These are phyloP conservation scores for Andricus quercusramuli DNA, from an alignment of 2,888 invertebrate genomes.

Conservation along the genomic window DNA sequence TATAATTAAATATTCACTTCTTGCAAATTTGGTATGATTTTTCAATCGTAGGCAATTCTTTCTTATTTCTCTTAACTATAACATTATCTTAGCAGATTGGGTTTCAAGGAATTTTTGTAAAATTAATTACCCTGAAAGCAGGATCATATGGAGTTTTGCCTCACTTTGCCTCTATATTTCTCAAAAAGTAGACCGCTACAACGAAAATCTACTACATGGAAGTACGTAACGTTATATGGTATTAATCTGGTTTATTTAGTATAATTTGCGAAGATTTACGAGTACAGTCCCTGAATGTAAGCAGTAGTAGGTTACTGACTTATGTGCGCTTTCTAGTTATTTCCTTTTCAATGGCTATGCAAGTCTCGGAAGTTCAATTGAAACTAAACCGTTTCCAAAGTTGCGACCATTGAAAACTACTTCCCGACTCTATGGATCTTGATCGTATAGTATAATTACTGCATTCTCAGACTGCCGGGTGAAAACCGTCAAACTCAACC, in stretches of 20 bases:
- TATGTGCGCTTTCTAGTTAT: constrained; percentile 47
- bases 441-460: constrained; percentile 72
- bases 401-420: constrained; percentile 71
- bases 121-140: not conserved
- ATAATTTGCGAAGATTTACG: constrained; percentile 7
- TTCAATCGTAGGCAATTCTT: too few species aligned
- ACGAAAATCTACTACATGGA: not conserved
- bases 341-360: constrained; percentile 57
- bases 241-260: constrained; percentile 2
- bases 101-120: not conserved
- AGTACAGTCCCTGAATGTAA: not conserved
- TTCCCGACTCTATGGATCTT: constrained; percentile 71
- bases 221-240: not conserved
- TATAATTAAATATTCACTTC: not conserved
- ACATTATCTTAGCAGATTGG: not conserved
- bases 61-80: not conserved
- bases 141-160: too few species aligned
- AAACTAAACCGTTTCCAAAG: constrained; percentile 70
- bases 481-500: constrained; percentile 37
- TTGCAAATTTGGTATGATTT: not conserved
- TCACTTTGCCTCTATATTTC: not conserved
- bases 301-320: constrained; percentile 5
- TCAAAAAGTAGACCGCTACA: not conserved
- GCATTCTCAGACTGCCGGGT: constrained; percentile 5
- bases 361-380: constrained; percentile 71